Conservation (phyloP, 2,797 vertebrate genomes). For the Coendou prehensilis region DNA sequence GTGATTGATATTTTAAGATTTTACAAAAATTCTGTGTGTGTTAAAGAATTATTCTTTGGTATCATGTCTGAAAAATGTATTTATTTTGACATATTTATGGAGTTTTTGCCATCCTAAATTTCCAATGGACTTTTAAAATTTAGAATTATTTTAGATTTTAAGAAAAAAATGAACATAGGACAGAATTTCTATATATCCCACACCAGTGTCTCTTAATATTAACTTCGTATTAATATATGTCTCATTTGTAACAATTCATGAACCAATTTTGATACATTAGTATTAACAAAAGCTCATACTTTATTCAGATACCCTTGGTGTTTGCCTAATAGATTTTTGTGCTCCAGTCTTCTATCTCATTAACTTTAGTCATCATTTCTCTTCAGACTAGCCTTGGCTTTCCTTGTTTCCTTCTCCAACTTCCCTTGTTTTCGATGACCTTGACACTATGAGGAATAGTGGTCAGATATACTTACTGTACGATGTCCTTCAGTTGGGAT, state of each 20-base stretch:
- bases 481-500: not conserved
- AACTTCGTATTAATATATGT: not conserved
- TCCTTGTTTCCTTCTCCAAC: conserved; percentile 8
- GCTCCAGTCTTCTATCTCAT: not conserved
- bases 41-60: conserved; percentile 49
- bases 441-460: not conserved
- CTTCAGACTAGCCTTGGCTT: not conserved
- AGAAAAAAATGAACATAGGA: not conserved
- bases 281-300: not conserved
- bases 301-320: not conserved
- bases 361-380: not conserved
- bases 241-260: not conserved
- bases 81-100: conserved; percentile 15
- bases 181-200: not conserved
- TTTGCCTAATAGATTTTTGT: not conserved
- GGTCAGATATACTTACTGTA: not conserved
- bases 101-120: not conserved
- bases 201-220: not conserved
- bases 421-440: not conserved
- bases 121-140: conserved; percentile 8
- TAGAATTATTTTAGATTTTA: not conserved
- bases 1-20: not conserved
- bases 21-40: conserved; percentile 41
- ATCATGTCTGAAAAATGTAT: not conserved
- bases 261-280: not conserved